Conservation (phyloP, 1,140 invertebrate genomes). For the Mycetomoellerius zeteki region DNA sequence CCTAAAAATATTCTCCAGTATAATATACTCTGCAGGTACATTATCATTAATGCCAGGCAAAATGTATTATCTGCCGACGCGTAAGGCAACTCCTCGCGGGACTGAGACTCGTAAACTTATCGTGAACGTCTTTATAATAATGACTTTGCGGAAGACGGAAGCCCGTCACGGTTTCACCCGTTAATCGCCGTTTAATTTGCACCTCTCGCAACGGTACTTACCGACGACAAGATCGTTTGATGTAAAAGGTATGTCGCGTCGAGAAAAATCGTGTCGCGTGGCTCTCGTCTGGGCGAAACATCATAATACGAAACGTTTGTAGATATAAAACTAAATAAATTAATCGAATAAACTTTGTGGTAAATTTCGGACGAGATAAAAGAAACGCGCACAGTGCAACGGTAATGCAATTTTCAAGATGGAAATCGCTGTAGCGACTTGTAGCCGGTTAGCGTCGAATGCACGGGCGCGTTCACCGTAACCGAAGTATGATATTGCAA, state of each 20-base stretch:
- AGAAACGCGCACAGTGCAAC: constrained; percentile 7
- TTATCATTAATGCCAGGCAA: constrained; percentile 25
- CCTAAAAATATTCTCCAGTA: neutral
- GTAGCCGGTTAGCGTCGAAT: constrained; percentile 21
- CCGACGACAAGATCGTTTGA: neutral
- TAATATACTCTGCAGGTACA: neutral
- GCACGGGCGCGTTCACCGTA: constrained; percentile 23
- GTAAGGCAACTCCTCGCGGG: constrained; percentile 43
- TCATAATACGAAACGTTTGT: neutral
- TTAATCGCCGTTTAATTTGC: constrained; percentile 69
- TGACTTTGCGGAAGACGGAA: constrained; percentile 33
- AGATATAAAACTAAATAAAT: constrained; percentile 1
- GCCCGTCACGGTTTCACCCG: constrained; percentile 14
- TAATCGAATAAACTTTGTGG: neutral
- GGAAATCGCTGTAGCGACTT: constrained; percentile 7
- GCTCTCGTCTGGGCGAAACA: neutral
- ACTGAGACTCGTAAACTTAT: constrained; percentile 72
- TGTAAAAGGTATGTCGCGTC: neutral
- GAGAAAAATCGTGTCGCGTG: neutral
- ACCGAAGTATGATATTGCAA: constrained; percentile 43
- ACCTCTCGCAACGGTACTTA: constrained; percentile 37
- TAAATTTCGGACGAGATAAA: constrained; percentile 1
- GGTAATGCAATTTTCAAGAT: constrained; percentile 49
- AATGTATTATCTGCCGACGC: constrained; percentile 31
- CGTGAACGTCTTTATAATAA: constrained; percentile 76